Evolutionary conservation across 2,113 vertebrate genomes (phyloP).

Genomic region (Amazona guildingii): DNA sequence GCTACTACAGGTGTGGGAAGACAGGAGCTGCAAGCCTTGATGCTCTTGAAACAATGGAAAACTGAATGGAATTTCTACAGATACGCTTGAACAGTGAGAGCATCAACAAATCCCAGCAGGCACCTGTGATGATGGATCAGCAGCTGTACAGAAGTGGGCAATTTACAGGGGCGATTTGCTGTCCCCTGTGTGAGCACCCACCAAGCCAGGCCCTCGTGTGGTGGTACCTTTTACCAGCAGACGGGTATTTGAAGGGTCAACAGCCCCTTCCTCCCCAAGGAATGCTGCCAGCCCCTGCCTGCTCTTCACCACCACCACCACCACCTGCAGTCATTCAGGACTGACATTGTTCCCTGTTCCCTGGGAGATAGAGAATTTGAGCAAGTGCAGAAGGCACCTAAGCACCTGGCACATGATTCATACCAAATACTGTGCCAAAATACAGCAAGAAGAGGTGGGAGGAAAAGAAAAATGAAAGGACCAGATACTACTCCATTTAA

Average conservation of each 20-base stretch:
- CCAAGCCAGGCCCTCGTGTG: neutral
- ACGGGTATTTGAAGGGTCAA: neutral
- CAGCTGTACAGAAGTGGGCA: neutral
- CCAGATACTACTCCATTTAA: neutral
- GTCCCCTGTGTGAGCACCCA: accelerated
- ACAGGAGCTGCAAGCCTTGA: neutral
- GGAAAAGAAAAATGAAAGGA: neutral
- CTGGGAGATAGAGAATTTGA: neutral
- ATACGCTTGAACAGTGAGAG: accelerated
- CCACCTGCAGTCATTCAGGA: neutral
- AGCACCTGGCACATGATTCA: accelerated
- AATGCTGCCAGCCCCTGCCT: neutral
- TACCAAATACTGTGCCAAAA: neutral
- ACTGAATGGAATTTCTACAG: neutral
- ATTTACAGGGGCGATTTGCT: neutral
- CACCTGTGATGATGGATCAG: accelerated
- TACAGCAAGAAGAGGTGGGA: neutral
- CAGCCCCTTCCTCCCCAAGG: neutral
- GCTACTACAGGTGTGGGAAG: neutral
- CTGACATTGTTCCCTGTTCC: accelerated
- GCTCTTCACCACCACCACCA: neutral
- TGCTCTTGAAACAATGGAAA: neutral
- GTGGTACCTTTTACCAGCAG: neutral
- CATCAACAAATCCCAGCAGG: neutral
- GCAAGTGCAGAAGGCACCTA: neutral